These are phyloP conservation scores for Trididemnum clinides DNA, from an alignment of 23 tunicate species.

Conservation along the genomic window DNA sequence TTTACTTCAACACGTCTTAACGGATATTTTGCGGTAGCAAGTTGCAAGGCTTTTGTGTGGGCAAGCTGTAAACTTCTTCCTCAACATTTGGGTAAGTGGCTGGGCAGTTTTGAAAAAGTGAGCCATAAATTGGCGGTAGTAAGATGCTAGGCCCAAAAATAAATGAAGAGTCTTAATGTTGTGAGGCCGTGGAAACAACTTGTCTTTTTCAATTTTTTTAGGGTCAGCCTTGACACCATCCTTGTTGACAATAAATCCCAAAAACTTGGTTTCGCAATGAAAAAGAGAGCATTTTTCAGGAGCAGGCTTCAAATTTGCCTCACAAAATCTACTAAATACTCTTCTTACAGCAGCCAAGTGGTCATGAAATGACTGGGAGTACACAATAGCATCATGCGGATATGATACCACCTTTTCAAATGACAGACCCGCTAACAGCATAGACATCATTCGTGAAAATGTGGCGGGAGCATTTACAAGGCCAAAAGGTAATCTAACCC, in stretches of 20 bases:
- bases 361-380: conserved; percentile 26
- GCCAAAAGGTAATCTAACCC: neutral
- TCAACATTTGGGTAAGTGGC: conserved; percentile 6
- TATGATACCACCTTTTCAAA: neutral
- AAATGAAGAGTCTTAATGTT: neutral
- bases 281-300: conserved; percentile 19
- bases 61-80: too few relatives aligned
- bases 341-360: neutral
- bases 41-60: too few relatives aligned
- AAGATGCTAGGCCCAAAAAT: conserved; percentile 47
- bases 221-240: conserved; percentile 19
- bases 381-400: conserved; percentile 20
- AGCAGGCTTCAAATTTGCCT: neutral
- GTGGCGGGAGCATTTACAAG: conserved; percentile 52
- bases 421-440: neutral
- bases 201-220: neutral
- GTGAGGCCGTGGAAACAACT: conserved; percentile 15
- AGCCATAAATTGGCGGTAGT: conserved; percentile 23
- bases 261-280: neutral
- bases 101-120: neutral
- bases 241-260: conserved; percentile 15
- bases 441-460: conserved; percentile 28
- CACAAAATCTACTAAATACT: neutral
- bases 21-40: too few relatives aligned
- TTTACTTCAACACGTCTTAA: too few relatives aligned